Evolutionary conservation across 1,140 invertebrate genomes (phyloP).

Genomic region (Pseudachorutes palmiensis): DNA sequence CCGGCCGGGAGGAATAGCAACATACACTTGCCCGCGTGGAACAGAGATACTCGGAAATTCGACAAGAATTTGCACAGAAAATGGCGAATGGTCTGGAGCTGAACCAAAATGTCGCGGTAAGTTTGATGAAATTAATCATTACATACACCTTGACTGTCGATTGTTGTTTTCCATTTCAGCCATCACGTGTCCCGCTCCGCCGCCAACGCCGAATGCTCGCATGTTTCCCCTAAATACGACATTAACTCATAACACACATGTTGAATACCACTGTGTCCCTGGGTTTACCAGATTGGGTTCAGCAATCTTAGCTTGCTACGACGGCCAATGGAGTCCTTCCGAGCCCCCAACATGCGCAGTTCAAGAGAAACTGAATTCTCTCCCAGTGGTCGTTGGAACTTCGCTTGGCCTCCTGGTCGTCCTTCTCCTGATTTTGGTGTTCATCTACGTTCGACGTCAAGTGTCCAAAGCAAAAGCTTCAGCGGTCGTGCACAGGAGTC

Average conservation of each 20-base stretch:
- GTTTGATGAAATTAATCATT: not conserved
- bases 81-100: slow-evolving; percentile 75
- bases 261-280: slow-evolving; percentile 81
- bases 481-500: not conserved
- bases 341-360: slow-evolving; percentile 28
- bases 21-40: slow-evolving; percentile 28
- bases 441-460: slow-evolving; percentile 19
- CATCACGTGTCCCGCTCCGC: slow-evolving; percentile 71
- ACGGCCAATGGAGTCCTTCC: slow-evolving; percentile 36
- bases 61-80: slow-evolving; percentile 70
- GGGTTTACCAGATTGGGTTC: slow-evolving; percentile 68
- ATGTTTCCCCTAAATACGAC: slow-evolving; percentile 76
- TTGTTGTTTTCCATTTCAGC: slow-evolving; percentile 47
- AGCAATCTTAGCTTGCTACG: slow-evolving; percentile 26
- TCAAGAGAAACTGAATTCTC: slow-evolving; percentile 19
- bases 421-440: slow-evolving; percentile 39
- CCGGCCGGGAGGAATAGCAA: not conserved
- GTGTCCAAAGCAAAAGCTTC: not conserved
- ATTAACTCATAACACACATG: slow-evolving; percentile 66
- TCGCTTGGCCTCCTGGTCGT: slow-evolving; percentile 42
- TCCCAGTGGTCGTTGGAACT: slow-evolving; percentile 44
- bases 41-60: slow-evolving; percentile 53
- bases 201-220: slow-evolving; percentile 69
- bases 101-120: slow-evolving; percentile 51
- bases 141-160: no score